These are phyloP conservation scores for Oeneis ivallda DNA, from an alignment of 2,888 invertebrate species.

Conservation along the genomic window DNA sequence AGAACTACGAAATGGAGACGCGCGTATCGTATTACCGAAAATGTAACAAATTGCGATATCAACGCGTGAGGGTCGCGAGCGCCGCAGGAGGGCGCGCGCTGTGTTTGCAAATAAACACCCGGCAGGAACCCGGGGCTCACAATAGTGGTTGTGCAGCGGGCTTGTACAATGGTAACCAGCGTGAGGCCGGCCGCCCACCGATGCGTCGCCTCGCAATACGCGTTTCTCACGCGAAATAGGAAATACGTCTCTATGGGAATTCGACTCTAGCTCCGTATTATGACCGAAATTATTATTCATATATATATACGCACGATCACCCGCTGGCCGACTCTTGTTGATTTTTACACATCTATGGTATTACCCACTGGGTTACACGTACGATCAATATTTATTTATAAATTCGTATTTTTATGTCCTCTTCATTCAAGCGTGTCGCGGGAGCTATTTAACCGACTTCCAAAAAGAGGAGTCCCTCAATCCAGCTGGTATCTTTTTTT, in stretches of 20 bases:
- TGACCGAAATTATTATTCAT: constrained; percentile 34
- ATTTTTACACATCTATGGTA: constrained; percentile 31
- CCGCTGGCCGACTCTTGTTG: constrained; percentile 34
- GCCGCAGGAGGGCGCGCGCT: constrained; percentile 61
- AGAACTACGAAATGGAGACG: constrained; percentile 34
- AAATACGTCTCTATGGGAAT: constrained; percentile 53
- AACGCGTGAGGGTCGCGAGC: constrained; percentile 46
- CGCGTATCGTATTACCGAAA: constrained; percentile 64
- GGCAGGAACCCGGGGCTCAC: constrained; percentile 57
- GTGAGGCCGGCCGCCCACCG: constrained; percentile 54
- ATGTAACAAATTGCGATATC: constrained; percentile 70
- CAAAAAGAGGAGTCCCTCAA: too few species aligned
- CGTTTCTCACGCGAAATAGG: constrained; percentile 69
- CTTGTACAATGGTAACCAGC: constrained; percentile 67
- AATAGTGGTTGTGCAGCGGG: constrained; percentile 47
- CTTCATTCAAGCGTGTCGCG: neutral
- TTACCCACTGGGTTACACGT: constrained; percentile 35
- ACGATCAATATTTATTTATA: neutral
- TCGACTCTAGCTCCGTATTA: constrained; percentile 35
- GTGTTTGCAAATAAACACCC: constrained; percentile 81
- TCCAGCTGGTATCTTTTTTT: too few species aligned
- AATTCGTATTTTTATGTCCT: neutral
- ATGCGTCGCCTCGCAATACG: constrained; percentile 44
- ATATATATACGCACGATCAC: constrained; percentile 23
- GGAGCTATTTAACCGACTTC: too few species aligned